Percentiles rank a stretch among this genome's conserved stretches.
These are phyloP conservation scores for Cavia porcellus DNA, from an alignment of 2,113 vertebrate species.

Conservation along the genomic window DNA sequence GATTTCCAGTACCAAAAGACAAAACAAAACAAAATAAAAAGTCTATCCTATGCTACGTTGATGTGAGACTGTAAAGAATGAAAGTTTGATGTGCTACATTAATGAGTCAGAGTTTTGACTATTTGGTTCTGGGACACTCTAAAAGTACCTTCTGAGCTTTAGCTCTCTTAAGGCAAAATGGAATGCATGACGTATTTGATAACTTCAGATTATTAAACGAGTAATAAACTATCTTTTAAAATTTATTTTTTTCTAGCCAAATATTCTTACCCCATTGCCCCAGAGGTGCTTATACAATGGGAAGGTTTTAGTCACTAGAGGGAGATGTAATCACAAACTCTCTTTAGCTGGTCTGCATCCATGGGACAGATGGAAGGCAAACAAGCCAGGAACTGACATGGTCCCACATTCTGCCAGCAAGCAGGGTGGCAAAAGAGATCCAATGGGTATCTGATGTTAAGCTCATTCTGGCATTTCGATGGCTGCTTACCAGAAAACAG, in stretches of 20 bases:
- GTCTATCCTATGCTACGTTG: background rate
- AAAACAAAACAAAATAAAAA: too few species aligned
- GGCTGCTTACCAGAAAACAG: constrained; percentile 69
- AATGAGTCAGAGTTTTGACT: background rate
- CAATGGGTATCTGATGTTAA: constrained; percentile 30
- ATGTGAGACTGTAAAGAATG: background rate
- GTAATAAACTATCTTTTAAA: background rate
- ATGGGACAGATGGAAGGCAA: constrained; percentile 27
- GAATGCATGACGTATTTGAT: background rate
- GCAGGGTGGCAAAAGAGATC: background rate
- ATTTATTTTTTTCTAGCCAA: constrained; percentile 4
- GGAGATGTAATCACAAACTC: constrained; percentile 72
- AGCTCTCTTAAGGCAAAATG: background rate
- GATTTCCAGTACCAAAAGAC: too few species aligned
- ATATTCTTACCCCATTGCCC: constrained; percentile 6
- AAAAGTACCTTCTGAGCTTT: background rate
- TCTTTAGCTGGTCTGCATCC: background rate
- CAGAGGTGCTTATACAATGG: background rate
- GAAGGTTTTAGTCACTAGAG: constrained; percentile 71
- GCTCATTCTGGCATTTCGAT: constrained; percentile 48
- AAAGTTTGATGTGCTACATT: background rate
- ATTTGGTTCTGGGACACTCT: background rate
- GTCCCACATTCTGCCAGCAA: constrained; percentile 50
- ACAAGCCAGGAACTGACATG: constrained; percentile 48
- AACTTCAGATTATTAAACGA: background rate